These are phyloP conservation scores for Planiliza haematocheilus DNA, from an alignment of 2,113 vertebrate genomes.

Conservation along the genomic window DNA sequence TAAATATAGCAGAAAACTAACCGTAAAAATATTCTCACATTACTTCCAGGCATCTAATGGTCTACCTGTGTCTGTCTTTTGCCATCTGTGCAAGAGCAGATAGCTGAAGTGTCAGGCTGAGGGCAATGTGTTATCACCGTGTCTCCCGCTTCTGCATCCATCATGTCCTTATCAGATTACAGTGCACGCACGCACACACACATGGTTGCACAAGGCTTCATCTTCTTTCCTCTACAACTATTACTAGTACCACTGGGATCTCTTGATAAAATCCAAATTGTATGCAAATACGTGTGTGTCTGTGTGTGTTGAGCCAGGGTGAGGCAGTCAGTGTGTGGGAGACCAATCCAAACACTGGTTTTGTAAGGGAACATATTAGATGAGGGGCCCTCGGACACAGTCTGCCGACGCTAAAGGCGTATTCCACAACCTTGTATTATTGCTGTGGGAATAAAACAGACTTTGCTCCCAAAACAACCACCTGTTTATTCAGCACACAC, in stretches of 20 bases:
- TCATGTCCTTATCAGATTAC: slow-evolving; percentile 67
- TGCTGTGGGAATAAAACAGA: slow-evolving; percentile 54
- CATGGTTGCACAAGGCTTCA: slow-evolving; percentile 18
- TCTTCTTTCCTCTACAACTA: slow-evolving; percentile 46
- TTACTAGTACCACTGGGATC: slow-evolving; percentile 49
- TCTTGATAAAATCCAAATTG: slow-evolving; percentile 71
- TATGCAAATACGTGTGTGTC: slow-evolving; percentile 63
- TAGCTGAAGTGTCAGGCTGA: slow-evolving; percentile 50
- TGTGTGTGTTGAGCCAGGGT: slow-evolving; percentile 4
- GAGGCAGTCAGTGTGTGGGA: slow-evolving; percentile 46
- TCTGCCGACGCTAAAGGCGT: slow-evolving; percentile 45
- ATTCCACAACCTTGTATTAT: slow-evolving; percentile 43
- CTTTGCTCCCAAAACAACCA: slow-evolving; percentile 55
- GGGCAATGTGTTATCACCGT: slow-evolving; percentile 53
- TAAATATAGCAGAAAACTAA: not conserved
- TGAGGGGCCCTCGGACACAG: slow-evolving; percentile 42
- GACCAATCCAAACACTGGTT: slow-evolving; percentile 42
- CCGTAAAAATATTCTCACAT: slow-evolving; percentile 25
- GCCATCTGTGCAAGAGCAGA: slow-evolving; percentile 36
- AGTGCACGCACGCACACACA: slow-evolving; percentile 26
- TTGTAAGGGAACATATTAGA: slow-evolving; percentile 62
- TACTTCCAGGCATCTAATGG: slow-evolving; percentile 23
- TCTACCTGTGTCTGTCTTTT: slow-evolving; percentile 31
- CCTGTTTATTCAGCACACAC: slow-evolving; percentile 38
- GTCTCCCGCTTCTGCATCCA: slow-evolving; percentile 39